Evolutionary conservation across 2,888 invertebrate genomes (phyloP).

Genomic region (Caenorhabditis virilis): DNA sequence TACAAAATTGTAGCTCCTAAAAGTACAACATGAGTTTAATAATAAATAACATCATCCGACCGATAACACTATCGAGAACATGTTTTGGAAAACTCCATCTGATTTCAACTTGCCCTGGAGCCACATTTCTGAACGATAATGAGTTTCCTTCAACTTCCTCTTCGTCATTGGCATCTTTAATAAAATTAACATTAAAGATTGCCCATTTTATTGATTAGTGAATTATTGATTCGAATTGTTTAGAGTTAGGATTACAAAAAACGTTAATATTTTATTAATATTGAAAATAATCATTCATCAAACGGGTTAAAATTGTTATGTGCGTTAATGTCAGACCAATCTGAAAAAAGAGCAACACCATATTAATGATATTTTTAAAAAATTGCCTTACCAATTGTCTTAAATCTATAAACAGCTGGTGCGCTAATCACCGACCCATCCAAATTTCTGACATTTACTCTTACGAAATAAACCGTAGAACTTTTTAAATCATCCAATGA

Average conservation of each 20-base stretch:
- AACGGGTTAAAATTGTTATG: constrained; percentile 31
- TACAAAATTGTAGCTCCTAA: constrained; percentile 55
- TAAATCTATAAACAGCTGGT: constrained; percentile 63
- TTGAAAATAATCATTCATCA: constrained; percentile 13
- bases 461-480: constrained; percentile 63
- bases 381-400: constrained; percentile 55
- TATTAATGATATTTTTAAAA: not conserved
- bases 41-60: constrained; percentile 32
- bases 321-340: constrained; percentile 35
- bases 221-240: too few relatives aligned
- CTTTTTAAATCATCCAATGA: constrained; percentile 54
- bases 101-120: constrained; percentile 56
- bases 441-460: constrained; percentile 55
- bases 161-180: constrained; percentile 12
- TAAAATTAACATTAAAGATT: too few relatives aligned
- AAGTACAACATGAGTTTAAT: constrained; percentile 2
- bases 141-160: constrained; percentile 50
- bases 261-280: not conserved
- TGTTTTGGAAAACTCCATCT: constrained; percentile 58
- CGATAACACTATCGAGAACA: constrained; percentile 51
- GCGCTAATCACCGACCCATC: constrained; percentile 61
- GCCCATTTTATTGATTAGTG: too few relatives aligned
- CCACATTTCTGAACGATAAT: constrained; percentile 57
- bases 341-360: constrained; percentile 8
- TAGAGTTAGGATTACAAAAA: too few relatives aligned